Percentiles rank a stretch among this genome's conserved stretches.
phyloP scores from a whole-genome alignment of 2,797 vertebrate genomes.

The Sebastolobus altivelis region DNA sequence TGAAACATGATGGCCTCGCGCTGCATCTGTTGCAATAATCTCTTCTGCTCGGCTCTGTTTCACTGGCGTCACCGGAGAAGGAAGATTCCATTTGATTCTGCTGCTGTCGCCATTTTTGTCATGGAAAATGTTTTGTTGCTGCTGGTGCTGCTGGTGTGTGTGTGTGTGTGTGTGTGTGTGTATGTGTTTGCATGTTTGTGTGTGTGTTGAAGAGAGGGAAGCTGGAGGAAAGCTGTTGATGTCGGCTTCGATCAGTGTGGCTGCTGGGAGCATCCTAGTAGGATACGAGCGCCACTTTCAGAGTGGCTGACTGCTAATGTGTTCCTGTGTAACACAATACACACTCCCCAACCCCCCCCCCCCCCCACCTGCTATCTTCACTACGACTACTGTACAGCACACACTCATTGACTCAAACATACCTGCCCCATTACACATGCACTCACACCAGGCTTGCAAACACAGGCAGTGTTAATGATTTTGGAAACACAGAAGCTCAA shows the following conservation, averaged over 20 bases:
- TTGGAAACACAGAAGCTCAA: constrained; percentile 8
- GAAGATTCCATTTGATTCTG: constrained; percentile 55
- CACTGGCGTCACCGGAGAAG: constrained; percentile 44
- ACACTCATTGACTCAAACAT: constrained; percentile 38
- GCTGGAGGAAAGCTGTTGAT: constrained; percentile 53
- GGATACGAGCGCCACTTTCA: constrained; percentile 60
- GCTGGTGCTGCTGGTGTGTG: constrained; percentile 1
- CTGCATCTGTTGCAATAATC: constrained; percentile 30
- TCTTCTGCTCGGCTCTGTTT: constrained; percentile 35
- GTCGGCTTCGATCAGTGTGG: constrained; percentile 61
- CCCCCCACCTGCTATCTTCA: constrained; percentile 19
- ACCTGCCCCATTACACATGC: constrained; percentile 26
- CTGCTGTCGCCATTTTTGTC: constrained; percentile 39
- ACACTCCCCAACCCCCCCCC: constrained; percentile 32
- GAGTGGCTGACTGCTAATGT: constrained; percentile 72
- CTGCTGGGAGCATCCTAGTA: constrained; percentile 65
- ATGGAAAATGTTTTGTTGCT: constrained; percentile 35
- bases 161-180: neutral
- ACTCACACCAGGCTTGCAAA: constrained; percentile 7
- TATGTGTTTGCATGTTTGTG: constrained; percentile 16
- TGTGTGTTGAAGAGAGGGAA: constrained; percentile 15
- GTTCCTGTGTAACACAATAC: constrained; percentile 73
- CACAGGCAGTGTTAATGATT: neutral
- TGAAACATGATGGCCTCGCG: constrained; percentile 40
- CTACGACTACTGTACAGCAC: constrained; percentile 3